These are phyloP conservation scores for Andrena trimmerana DNA, from an alignment of 2,888 invertebrate genomes.

Conservation along the genomic window DNA sequence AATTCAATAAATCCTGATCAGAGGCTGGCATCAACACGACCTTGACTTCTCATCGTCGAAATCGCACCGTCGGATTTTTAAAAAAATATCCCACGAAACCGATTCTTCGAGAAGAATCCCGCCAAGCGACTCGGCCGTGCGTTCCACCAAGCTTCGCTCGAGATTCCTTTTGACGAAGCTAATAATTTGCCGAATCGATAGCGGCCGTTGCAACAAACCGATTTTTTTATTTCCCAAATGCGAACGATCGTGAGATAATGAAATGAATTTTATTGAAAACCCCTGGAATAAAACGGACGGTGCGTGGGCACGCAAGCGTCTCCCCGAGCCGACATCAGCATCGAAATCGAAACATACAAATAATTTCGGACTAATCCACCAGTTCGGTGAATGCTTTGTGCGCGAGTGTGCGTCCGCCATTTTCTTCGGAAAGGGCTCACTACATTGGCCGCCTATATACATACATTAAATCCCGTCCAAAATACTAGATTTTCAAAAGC, in stretches of 20 bases:
- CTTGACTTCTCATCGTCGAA: neutral
- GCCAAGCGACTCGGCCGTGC: neutral
- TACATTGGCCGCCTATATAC: constrained; percentile 66
- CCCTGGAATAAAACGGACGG: neutral
- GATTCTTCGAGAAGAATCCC: neutral
- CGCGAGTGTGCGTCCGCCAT: constrained; percentile 81
- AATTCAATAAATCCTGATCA: constrained; percentile 13
- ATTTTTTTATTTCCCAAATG: constrained; percentile 32
- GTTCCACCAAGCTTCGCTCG: neutral
- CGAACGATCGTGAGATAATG: neutral
- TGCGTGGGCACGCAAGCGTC: neutral
- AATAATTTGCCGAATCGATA: constrained; percentile 56
- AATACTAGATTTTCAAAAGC: neutral
- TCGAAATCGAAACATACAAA: constrained; percentile 16
- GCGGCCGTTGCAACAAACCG: constrained; percentile 45
- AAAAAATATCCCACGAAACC: neutral
- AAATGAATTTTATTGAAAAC: neutral
- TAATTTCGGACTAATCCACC: constrained; percentile 72
- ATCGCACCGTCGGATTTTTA: neutral
- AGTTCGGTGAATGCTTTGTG: constrained; percentile 75
- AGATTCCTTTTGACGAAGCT: constrained; percentile 4
- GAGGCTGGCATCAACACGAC: neutral
- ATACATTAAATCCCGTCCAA: constrained; percentile 12
- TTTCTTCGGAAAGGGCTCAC: constrained; percentile 81
- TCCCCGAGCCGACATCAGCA: neutral